Conservation (phyloP, 2,888 invertebrate genomes). For the Torymus tubicola region DNA sequence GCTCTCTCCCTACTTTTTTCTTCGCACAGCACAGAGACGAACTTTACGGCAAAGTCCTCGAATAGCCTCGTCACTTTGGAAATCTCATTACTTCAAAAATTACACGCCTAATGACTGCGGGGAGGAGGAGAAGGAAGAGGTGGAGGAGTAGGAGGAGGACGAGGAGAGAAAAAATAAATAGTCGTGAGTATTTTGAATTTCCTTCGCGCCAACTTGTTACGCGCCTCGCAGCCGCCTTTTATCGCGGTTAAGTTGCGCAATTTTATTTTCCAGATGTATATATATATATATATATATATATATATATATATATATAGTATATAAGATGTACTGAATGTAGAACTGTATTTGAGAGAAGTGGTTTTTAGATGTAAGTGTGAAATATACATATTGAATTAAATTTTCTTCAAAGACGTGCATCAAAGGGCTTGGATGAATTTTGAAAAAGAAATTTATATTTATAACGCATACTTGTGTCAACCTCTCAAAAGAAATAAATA, state of each 20-base stretch:
- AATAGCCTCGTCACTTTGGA: constrained; percentile 21
- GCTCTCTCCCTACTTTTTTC: constrained; percentile 20
- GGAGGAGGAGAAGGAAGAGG: background rate
- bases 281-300: no score
- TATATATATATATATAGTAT: no score
- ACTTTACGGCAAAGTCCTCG: constrained; percentile 22
- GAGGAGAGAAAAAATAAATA: constrained; percentile 1
- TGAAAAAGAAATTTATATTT: no score
- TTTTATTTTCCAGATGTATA: background rate
- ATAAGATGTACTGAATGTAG: no score
- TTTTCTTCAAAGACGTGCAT: no score
- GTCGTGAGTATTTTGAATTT: background rate
- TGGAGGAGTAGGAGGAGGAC: no score
- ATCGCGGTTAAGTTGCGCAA: background rate
- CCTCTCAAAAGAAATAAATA: background rate
- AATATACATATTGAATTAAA: no score
- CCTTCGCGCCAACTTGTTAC: background rate
- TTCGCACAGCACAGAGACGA: background rate
- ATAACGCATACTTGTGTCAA: no score
- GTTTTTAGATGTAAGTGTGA: no score
- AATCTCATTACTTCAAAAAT: constrained; percentile 36
- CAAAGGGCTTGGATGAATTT: no score
- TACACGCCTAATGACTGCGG: constrained; percentile 14
- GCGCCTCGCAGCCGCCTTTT: background rate
- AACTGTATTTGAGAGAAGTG: no score